Evolutionary conservation across 2,113 vertebrate genomes (phyloP).

Genomic region (Mionectes macconnelli): DNA sequence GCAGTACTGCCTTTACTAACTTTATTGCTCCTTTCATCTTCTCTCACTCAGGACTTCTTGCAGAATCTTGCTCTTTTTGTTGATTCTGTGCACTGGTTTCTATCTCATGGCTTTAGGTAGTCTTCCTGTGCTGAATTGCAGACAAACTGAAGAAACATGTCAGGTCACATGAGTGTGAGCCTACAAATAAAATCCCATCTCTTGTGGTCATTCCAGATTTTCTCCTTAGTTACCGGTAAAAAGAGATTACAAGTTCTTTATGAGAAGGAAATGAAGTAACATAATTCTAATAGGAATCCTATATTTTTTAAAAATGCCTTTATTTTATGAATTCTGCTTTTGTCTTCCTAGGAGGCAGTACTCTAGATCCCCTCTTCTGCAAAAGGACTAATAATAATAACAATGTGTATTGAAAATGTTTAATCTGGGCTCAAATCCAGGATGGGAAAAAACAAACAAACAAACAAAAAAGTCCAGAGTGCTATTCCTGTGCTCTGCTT

Average conservation of each 20-base stretch:
- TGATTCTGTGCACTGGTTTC: neutral
- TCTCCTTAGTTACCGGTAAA: neutral
- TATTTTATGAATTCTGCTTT: neutral
- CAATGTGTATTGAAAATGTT: rapidly evolving
- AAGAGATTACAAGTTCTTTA: neutral
- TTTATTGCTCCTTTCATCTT: neutral
- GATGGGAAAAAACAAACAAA: neutral
- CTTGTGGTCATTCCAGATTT: neutral
- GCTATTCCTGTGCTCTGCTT: neutral
- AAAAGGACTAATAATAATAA: neutral
- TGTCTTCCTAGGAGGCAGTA: neutral
- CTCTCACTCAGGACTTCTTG: neutral
- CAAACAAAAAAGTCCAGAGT: neutral
- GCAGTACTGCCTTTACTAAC: neutral
- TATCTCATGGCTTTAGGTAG: neutral
- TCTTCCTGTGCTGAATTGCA: neutral
- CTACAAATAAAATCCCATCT: neutral
- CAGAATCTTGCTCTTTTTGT: neutral
- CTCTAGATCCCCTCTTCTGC: neutral
- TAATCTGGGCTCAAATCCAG: neutral
- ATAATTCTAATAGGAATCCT: neutral
- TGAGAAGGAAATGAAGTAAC: neutral
- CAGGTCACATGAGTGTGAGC: neutral
- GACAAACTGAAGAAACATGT: neutral
- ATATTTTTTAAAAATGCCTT: neutral